phyloP scores from a whole-genome alignment of 2,113 vertebrate species.

The Sander vitreus region DNA sequence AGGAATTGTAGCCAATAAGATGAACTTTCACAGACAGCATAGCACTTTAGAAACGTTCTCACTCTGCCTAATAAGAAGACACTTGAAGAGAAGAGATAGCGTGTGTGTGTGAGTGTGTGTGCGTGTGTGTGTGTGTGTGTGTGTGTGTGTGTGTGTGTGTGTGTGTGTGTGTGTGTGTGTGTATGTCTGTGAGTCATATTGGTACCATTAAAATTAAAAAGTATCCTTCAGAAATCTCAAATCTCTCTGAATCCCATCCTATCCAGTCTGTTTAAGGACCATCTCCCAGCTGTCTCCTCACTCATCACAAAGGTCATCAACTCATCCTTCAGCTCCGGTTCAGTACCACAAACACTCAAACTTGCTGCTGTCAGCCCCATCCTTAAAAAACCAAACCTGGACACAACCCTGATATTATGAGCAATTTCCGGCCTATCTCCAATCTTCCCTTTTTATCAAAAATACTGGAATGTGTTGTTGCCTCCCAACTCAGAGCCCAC shows the following conservation, averaged over 20 bases:
- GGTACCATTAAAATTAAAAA: not conserved
- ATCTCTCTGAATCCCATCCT: not conserved
- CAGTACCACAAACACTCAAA: not conserved
- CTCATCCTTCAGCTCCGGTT: not conserved
- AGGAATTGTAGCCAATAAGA: slow-evolving; percentile 41
- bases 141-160: too few species aligned
- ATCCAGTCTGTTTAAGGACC: not conserved
- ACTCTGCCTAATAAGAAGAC: not conserved
- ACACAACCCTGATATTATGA: not conserved
- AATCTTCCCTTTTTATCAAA: too few species aligned
- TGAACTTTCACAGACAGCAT: slow-evolving; percentile 59
- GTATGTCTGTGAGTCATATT: not conserved
- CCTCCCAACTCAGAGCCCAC: too few species aligned
- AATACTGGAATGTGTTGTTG: too few species aligned
- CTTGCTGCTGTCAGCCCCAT: not conserved
- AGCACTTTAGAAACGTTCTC: slow-evolving; percentile 16
- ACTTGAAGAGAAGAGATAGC: not conserved
- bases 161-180: not conserved
- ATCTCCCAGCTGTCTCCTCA: not conserved
- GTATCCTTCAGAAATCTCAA: too few species aligned
- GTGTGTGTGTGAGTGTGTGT: too few species aligned
- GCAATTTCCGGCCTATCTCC: too few species aligned
- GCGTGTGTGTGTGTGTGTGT: too few species aligned
- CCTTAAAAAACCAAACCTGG: not conserved
- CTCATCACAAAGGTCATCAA: not conserved